Evolutionary conservation across 2,888 invertebrate species (phyloP), one percentile per base, ranked within the genome.

Genomic region (Anorthoa munda): DNA sequence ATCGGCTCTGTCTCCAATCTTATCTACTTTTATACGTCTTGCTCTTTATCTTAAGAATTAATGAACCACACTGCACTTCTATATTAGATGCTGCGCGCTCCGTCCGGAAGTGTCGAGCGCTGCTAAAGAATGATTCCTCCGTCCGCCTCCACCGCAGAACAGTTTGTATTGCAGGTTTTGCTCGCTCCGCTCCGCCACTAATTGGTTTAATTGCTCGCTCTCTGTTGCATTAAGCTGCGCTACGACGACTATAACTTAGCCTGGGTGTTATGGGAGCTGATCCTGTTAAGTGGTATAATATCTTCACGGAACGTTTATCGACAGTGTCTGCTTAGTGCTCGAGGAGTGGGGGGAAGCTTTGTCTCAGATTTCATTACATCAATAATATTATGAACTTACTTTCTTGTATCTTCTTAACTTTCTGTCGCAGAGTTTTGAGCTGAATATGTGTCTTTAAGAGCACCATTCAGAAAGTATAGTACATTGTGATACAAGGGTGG

Each of bases 181-280:
- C 75, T 68, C 26, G 70, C 81, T 73, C 51, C 31, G 68, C 75
- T 77, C 21, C 17, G 48, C 55, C 64, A 72, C 87, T 87, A 91
- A 90, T 90, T 88, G 87, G 79, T 88, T 86, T 87, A 88, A 91
- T 89, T 85, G 84, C 86, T 87, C 77, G 85, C 83, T 87, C 87
- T 90, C 85, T 85, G 87, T 89, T 86, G 87, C 85, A 86, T 80
- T 82, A 83, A 63, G 64, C 72, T 58, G 60, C 53, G 61, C 75
- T 45, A 61, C 53, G 68, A 70, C 81, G 72, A 78, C 79, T 68
- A 78, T 82, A 63, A 78, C 70, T 74, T 55, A 73, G 60, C 55
- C 13, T 18, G 56, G 63, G 23, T 51, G 61, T 53, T 66, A 50
- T 48, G 60, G 26, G 18, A 56, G 53, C 68, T 66, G 70, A 69